A percentile compares a stretch with the other conserved stretches of the same genome.
These are phyloP conservation scores for Macrotis lagotis DNA, from an alignment of 2,113 vertebrate species.

Conservation along the genomic window DNA sequence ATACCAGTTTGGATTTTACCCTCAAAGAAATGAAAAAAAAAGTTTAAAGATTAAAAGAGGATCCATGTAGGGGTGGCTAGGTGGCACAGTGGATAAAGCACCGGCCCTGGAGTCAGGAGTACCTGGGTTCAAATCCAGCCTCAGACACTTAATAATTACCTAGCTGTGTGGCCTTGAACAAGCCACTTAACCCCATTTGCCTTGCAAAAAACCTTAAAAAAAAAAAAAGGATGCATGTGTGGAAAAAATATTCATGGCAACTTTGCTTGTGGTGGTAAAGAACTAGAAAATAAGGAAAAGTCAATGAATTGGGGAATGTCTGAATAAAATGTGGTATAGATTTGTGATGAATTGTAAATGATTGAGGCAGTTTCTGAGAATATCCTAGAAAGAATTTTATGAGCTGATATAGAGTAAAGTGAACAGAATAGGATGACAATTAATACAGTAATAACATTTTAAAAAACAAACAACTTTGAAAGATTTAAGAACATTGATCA, in stretches of 20 bases:
- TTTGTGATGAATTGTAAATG: neutral
- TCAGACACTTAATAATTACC: too few relatives aligned
- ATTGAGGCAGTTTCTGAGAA: neutral
- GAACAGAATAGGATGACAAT: neutral
- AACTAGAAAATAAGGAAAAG: neutral
- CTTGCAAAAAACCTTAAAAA: too few relatives aligned
- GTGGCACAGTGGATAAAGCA: too few relatives aligned
- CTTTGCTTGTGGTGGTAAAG: neutral
- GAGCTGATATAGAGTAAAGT: neutral
- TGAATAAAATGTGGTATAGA: neutral
- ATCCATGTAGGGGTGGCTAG: too few relatives aligned
- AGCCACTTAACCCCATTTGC: too few relatives aligned
- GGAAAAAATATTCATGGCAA: neutral
- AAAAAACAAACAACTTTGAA: neutral
- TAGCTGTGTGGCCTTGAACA: too few relatives aligned
- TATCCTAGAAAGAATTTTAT: neutral
- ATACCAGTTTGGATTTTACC: neutral
- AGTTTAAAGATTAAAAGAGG: too few relatives aligned
- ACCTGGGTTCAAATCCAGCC: too few relatives aligned
- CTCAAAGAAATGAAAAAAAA: neutral
- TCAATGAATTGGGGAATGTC: neutral
- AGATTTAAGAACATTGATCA: neutral
- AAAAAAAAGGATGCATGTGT: neutral
- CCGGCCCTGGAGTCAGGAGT: too few relatives aligned
- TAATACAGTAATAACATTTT: neutral